Conservation (phyloP, 2,888 invertebrate genomes). For the Brachypalpus laphriformis region DNA sequence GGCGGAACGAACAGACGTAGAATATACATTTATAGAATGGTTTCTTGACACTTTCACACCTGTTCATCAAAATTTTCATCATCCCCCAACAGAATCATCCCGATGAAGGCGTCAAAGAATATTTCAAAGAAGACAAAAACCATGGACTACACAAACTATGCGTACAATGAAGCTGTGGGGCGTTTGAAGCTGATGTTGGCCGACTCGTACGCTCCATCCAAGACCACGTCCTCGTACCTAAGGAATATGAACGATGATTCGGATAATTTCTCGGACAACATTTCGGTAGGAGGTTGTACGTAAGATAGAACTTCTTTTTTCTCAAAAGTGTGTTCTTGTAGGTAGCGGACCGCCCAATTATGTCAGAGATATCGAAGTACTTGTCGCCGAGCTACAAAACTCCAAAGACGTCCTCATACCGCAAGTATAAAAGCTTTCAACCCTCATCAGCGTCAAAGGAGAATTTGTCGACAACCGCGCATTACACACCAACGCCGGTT, state of each 20-base stretch:
- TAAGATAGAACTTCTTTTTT: neutral
- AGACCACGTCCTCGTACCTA: conserved; percentile 77
- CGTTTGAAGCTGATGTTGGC: conserved; percentile 90
- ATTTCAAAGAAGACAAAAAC: conserved; percentile 82
- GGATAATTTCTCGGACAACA: conserved; percentile 85
- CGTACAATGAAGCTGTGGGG: conserved; percentile 92
- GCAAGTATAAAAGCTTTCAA: conserved; percentile 72
- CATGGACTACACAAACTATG: conserved; percentile 92
- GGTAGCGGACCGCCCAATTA: conserved; percentile 81
- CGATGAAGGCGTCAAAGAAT: conserved; percentile 81
- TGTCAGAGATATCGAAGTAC: conserved; percentile 82
- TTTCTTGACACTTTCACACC: conserved; percentile 53
- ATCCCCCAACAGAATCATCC: conserved; percentile 77
- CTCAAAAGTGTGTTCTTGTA: conserved; percentile 35
- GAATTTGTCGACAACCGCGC: conserved; percentile 76
- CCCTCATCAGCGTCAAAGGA: conserved; percentile 78
- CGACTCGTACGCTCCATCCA: conserved; percentile 88
- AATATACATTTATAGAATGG: conserved; percentile 20
- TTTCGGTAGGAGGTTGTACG: conserved; percentile 78
- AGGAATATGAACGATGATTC: conserved; percentile 83
- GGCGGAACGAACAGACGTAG: neutral
- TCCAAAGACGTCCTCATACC: conserved; percentile 57
- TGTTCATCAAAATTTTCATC: conserved; percentile 20
- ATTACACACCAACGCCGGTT: conserved; percentile 77
- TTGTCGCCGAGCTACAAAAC: conserved; percentile 80